Evolutionary conservation across 2,113 vertebrate species (phyloP), one percentile per base, ranked within the genome.

Genomic region (Platichthys stellatus): DNA sequence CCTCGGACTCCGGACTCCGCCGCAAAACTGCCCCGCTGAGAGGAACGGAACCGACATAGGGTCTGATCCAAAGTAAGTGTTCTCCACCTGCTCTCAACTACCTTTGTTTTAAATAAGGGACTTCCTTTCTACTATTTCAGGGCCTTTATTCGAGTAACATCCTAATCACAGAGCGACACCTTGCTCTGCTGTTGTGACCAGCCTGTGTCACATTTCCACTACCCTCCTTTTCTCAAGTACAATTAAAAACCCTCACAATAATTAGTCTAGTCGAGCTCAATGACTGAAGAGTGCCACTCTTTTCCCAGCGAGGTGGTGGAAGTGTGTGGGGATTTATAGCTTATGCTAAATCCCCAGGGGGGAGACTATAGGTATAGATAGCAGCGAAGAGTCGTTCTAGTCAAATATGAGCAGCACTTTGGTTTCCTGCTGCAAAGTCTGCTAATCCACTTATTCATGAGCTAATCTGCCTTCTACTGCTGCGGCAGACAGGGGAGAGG

Each of bases 381-480:
- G 91, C 88, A 90, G 89, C 53, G 92, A 77, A 15, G 87, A 92
- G 84, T 93, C 90, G 74, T 80, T 91, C 91, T 91, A 86, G 91
- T 92, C 93, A 92, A 92, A 95, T 94, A 93, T 94, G 92, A 94
- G 92, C 80, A 88, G 91, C 91, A 94, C 93, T 95, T 93, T 94
- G 94, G 94, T 92, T 87, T 93, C 93, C 93, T 82, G 93, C 93
- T 92, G 92, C 92, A 94, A 93, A 94, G 88, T 93, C 90, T 92
- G 91, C 88, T 94, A 94, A 95, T 95, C 93, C 94, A 95, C 92
- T 93, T 95, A 95, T 94, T 95, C 93, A 94, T 86, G 86, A 89
- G 89, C 90, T 94, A 95, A 94, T 95, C 92, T 95, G 92, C 92
- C 91, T 93, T 91, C 92, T 79, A 89, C 92, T 91, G 90, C 93